These are phyloP conservation scores for Phanerotoma sp. DNA, from an alignment of 2,888 invertebrate genomes.

Conservation along the genomic window DNA sequence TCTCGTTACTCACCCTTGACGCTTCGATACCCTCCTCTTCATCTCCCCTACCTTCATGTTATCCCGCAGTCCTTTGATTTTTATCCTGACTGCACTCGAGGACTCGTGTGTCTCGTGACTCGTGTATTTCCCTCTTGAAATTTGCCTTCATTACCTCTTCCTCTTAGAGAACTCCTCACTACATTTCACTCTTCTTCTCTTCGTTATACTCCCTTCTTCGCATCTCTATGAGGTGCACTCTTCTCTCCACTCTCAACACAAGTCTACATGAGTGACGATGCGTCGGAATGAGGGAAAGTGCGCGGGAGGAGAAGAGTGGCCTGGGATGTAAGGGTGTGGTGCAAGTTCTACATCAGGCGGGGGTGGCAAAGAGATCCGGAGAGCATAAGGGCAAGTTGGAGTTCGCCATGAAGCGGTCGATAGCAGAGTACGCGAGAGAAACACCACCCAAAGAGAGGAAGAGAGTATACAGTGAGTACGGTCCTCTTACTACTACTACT, in stretches of 20 bases:
- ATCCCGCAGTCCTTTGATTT: conserved; percentile 10
- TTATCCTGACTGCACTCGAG: conserved; percentile 7
- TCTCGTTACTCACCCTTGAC: conserved; percentile 17
- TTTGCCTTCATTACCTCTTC: conserved; percentile 15
- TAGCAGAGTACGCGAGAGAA: conserved; percentile 22
- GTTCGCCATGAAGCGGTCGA: conserved; percentile 13
- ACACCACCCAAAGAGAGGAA: not conserved
- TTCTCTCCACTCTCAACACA: not conserved
- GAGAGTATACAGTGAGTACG: conserved; percentile 5
- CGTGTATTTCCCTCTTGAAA: conserved; percentile 13
- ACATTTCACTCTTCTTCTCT: not conserved
- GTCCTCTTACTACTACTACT: too few species aligned
- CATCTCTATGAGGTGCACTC: not conserved
- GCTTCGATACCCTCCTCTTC: conserved; percentile 11
- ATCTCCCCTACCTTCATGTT: not conserved
- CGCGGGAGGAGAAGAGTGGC: conserved; percentile 12
- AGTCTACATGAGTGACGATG: conserved; percentile 16
- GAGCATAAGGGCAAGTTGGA: conserved; percentile 21
- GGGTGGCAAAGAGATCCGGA: conserved; percentile 22
- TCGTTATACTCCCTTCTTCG: not conserved
- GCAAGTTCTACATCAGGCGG: conserved; percentile 2
- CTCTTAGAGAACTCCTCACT: not conserved
- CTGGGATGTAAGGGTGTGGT: conserved; percentile 12
- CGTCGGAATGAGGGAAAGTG: conserved; percentile 11
- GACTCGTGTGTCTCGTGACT: not conserved